These are phyloP conservation scores for Tipula helvola DNA, from an alignment of 2,888 invertebrate genomes.

Conservation along the genomic window DNA sequence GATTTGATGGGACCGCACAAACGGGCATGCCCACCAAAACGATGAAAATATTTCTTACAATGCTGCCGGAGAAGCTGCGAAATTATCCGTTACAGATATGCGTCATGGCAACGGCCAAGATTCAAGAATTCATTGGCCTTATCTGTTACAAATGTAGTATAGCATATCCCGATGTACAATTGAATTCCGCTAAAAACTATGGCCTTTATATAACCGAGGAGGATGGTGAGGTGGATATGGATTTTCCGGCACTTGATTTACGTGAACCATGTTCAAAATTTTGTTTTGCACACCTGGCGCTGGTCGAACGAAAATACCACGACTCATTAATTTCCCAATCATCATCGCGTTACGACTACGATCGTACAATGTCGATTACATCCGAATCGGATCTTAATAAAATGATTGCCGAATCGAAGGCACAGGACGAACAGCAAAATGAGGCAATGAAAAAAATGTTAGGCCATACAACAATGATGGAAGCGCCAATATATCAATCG, in stretches of 20 bases:
- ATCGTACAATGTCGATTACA: conserved; percentile 30
- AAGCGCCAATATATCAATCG: conserved; percentile 77
- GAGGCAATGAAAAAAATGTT: conserved; percentile 54
- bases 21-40: conserved; percentile 65
- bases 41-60: conserved; percentile 81
- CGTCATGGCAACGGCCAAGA: conserved; percentile 72
- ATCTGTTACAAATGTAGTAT: conserved; percentile 74
- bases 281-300: conserved; percentile 77
- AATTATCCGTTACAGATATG: conserved; percentile 73
- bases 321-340: conserved; percentile 19
- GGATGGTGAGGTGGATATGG: conserved; percentile 87
- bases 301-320: conserved; percentile 54
- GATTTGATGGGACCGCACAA: conserved; percentile 82
- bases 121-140: conserved; percentile 82
- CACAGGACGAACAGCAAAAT: conserved; percentile 23
- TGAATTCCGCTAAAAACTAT: conserved; percentile 57
- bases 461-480: conserved; percentile 64
- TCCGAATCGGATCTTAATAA: conserved; percentile 35
- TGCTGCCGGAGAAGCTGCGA: conserved; percentile 68
- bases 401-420: conserved; percentile 31
- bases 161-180: conserved; percentile 46
- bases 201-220: conserved; percentile 92
- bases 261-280: conserved; percentile 86
- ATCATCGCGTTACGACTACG: background rate
- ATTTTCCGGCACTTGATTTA: conserved; percentile 82